A percentile compares a stretch with the other conserved stretches of the same genome.
These are phyloP conservation scores for Eupithecia vulgata DNA, from an alignment of 2,888 invertebrate species.

Conservation along the genomic window DNA sequence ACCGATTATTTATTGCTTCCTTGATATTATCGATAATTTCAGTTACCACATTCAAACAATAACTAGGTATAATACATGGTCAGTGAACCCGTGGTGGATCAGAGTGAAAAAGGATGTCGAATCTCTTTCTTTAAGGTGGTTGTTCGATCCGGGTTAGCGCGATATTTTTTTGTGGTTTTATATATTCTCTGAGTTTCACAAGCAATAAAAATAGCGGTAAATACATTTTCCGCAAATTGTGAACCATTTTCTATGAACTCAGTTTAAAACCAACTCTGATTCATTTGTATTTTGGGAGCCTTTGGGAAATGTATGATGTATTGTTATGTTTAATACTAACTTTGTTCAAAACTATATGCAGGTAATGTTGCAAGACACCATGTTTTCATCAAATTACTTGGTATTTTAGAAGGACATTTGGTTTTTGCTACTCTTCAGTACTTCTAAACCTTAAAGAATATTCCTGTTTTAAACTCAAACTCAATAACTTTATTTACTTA, in stretches of 20 bases:
- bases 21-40: conserved; percentile 27
- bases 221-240: too few relatives aligned
- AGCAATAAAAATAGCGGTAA: too few relatives aligned
- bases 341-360: neutral
- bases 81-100: neutral
- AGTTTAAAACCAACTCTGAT: too few relatives aligned
- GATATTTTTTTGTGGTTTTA: too few relatives aligned
- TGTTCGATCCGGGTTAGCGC: too few relatives aligned
- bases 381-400: neutral
- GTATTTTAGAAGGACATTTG: neutral
- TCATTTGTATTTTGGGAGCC: too few relatives aligned
- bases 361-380: neutral
- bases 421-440: neutral
- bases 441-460: neutral
- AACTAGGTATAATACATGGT: neutral
- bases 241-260: too few relatives aligned
- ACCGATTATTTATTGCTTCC: conserved; percentile 34
- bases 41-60: conserved; percentile 16
- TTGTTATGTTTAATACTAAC: neutral
- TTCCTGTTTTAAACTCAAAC: neutral
- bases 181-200: too few relatives aligned
- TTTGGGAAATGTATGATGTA: neutral
- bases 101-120: too few relatives aligned
- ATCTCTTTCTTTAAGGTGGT: too few relatives aligned
- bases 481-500: too few relatives aligned